Percentiles rank a stretch among this genome's conserved stretches.
These are phyloP conservation scores for Kryptopterus vitreolus DNA, from an alignment of 2,797 vertebrate genomes.

Conservation along the genomic window DNA sequence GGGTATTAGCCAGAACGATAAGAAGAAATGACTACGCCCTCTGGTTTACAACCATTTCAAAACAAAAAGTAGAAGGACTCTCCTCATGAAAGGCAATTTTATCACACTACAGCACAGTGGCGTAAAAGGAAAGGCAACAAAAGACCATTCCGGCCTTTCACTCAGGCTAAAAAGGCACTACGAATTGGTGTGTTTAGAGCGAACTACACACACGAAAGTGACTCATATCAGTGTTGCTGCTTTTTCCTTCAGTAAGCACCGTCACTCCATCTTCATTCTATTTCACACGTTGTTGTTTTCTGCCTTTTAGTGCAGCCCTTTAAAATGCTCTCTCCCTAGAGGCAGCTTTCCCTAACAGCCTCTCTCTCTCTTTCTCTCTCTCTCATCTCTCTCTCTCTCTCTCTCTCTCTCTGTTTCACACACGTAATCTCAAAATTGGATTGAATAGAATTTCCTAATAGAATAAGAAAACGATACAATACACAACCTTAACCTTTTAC, in stretches of 20 bases:
- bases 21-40: neutral
- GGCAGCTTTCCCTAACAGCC: neutral
- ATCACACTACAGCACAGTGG: neutral
- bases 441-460: neutral
- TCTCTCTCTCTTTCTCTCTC: neutral
- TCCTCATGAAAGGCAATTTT: neutral
- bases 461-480: neutral
- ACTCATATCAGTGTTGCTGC: slow-evolving; percentile 8
- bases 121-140: neutral
- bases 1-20: neutral
- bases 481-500: neutral
- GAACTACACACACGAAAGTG: neutral
- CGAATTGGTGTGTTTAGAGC: neutral
- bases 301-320: slow-evolving; percentile 31
- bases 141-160: neutral
- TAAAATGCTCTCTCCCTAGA: slow-evolving; percentile 1
- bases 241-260: slow-evolving; percentile 29
- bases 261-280: slow-evolving; percentile 7
- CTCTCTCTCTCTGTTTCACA: neutral
- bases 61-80: neutral
- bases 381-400: neutral
- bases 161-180: neutral
- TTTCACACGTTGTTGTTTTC: slow-evolving; percentile 33
- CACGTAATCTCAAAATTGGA: neutral
- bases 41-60: neutral